Conservation (phyloP, 1,140 invertebrate genomes). For the Eumaeus atala region DNA sequence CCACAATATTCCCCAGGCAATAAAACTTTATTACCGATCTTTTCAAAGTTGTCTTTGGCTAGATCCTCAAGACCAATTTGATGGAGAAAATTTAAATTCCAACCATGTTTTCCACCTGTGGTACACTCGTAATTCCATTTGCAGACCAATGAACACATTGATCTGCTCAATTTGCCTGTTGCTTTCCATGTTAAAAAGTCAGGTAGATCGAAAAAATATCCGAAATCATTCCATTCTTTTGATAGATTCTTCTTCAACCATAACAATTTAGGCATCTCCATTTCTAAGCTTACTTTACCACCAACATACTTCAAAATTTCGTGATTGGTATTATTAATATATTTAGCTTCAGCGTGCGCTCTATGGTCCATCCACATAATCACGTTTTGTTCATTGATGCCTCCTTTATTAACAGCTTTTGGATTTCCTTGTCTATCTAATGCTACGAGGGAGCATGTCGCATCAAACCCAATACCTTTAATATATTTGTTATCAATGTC, state of each 20-base stretch:
- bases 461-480: constrained; percentile 95
- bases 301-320: constrained; percentile 89
- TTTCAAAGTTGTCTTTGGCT: constrained; percentile 78
- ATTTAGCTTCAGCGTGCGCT: constrained; percentile 85
- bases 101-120: constrained; percentile 75
- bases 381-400: constrained; percentile 86
- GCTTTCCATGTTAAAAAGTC: constrained; percentile 96
- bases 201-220: constrained; percentile 92
- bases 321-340: constrained; percentile 87
- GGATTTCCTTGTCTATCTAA: constrained; percentile 82
- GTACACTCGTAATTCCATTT: constrained; percentile 93
- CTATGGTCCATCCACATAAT: constrained; percentile 99
- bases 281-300: constrained; percentile 93
- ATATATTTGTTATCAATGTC: constrained; percentile 76
- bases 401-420: constrained; percentile 83
- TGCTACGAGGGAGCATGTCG: constrained; percentile 94
- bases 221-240: constrained; percentile 79
- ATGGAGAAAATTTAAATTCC: constrained; percentile 85
- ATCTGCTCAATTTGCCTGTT: constrained; percentile 85
- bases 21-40: constrained; percentile 83
- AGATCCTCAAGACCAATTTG: constrained; percentile 86
- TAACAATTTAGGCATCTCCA: constrained; percentile 96
- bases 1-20: constrained; percentile 84
- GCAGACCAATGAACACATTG: constrained; percentile 92
- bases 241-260: constrained; percentile 92